phyloP scores from a whole-genome alignment of 2,888 invertebrate species.

The Chydorus sphaericus region DNA sequence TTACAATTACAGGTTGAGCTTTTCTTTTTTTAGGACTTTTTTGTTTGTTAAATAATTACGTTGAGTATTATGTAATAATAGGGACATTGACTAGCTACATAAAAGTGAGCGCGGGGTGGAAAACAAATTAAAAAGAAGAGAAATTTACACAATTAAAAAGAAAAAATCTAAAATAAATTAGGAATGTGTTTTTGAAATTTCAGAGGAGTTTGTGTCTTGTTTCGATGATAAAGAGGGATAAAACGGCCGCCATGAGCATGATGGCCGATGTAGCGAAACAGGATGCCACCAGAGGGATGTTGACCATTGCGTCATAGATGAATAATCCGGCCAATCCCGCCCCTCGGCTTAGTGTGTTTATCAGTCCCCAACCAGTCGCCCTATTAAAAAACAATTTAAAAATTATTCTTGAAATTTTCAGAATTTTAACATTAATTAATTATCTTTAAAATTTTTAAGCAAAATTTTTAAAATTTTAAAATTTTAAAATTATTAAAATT shows the following conservation, averaged over 20 bases:
- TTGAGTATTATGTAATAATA: too few species aligned
- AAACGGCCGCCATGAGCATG: neutral
- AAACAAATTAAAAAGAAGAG: neutral
- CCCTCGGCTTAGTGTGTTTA: slow-evolving; percentile 7
- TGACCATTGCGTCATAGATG: slow-evolving; percentile 9
- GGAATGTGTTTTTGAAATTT: neutral
- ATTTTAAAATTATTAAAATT: too few species aligned
- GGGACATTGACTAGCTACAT: too few species aligned
- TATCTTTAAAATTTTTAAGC: neutral
- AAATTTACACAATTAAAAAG: too few species aligned
- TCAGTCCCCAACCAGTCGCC: slow-evolving; percentile 11
- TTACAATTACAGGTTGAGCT: too few species aligned
- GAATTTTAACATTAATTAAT: neutral
- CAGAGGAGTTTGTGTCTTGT: neutral
- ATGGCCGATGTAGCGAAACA: slow-evolving; percentile 5
- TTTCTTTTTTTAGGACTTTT: too few species aligned
- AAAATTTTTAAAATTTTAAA: neutral
- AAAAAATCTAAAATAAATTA: neutral
- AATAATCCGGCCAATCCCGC: slow-evolving; percentile 10
- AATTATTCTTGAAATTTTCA: neutral
- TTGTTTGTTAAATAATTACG: too few species aligned
- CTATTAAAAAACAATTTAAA: neutral
- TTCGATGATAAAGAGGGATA: neutral
- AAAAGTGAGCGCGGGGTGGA: neutral
- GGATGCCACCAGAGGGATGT: neutral